These are phyloP conservation scores for Enteromius argenteus DNA, from an alignment of 2,797 vertebrate species.

Conservation along the genomic window DNA sequence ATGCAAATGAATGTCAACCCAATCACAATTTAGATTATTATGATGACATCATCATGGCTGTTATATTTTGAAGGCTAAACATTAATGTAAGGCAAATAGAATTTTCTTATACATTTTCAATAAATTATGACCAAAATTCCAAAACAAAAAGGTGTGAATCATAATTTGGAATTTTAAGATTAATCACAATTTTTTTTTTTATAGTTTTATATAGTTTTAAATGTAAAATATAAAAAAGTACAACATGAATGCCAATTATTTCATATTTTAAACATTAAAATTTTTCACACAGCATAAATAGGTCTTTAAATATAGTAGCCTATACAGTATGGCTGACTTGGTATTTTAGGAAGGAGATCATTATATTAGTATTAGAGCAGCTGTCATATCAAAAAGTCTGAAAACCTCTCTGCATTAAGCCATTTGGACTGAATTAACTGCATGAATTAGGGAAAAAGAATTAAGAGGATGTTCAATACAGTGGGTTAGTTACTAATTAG, in stretches of 20 bases:
- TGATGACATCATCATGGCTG: neutral
- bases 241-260: neutral
- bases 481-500: constrained; percentile 11
- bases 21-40: neutral
- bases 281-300: neutral
- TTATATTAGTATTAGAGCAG: neutral
- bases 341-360: neutral
- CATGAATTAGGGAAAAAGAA: neutral
- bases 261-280: neutral
- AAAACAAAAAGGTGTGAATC: neutral
- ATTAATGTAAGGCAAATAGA: neutral
- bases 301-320: neutral
- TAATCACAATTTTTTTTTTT: neutral
- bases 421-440: neutral
- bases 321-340: neutral
- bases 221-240: neutral
- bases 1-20: neutral
- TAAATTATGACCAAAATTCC: neutral
- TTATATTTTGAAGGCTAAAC: neutral
- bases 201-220: neutral
- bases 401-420: neutral
- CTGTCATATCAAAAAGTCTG: neutral
- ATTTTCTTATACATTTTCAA: neutral
- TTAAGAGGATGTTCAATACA: neutral
- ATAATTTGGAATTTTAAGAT: neutral